phyloP scores from a whole-genome alignment of 2,113 vertebrate species.

The Gallinago media region DNA sequence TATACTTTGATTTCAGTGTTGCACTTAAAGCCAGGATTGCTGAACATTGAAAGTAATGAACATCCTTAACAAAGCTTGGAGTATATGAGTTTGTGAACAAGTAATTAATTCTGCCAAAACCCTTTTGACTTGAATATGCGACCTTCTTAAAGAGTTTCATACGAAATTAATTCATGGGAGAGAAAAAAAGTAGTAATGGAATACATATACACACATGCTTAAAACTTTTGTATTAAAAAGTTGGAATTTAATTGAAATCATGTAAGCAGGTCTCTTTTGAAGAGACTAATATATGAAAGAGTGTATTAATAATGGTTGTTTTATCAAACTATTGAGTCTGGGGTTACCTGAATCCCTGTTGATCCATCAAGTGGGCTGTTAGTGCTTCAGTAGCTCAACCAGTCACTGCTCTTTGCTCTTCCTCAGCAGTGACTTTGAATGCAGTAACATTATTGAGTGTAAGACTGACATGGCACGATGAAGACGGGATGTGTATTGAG shows the following conservation, averaged over 20 bases:
- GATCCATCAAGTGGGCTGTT: not conserved
- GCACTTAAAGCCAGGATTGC: not conserved
- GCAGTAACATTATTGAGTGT: fast-evolving
- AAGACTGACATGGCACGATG: fast-evolving
- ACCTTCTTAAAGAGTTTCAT: not conserved
- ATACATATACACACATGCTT: not conserved
- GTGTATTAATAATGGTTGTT: not conserved
- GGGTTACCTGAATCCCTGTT: not conserved
- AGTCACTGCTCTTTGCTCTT: not conserved
- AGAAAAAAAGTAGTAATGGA: not conserved
- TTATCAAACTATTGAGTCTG: not conserved
- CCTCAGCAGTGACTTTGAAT: not conserved
- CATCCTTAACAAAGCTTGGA: not conserved
- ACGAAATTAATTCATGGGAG: not conserved
- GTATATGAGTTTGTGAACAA: not conserved
- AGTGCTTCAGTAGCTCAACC: not conserved
- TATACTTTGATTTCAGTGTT: not conserved
- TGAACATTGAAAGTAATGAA: not conserved
- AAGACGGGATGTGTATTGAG: not conserved
- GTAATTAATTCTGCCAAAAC: not conserved
- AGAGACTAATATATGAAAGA: not conserved
- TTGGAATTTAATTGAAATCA: not conserved
- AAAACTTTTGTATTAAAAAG: not conserved
- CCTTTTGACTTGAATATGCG: not conserved
- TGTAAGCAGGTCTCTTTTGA: not conserved